Evolutionary conservation across 1,140 invertebrate genomes (phyloP).

Genomic region (Meloidogyne floridensis): DNA sequence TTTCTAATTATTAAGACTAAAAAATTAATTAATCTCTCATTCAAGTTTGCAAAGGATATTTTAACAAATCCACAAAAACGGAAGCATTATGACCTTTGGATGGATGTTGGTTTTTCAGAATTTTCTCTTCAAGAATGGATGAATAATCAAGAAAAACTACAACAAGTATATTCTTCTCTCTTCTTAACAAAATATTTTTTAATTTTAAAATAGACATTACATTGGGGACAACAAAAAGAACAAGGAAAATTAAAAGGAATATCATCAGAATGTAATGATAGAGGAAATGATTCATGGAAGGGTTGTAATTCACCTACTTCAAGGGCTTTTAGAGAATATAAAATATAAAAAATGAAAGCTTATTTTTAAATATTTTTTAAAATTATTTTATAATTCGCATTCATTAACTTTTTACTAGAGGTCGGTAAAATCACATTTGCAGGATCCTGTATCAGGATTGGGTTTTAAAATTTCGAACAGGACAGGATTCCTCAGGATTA

Average conservation of each 20-base stretch:
- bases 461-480: too few species aligned
- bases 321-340: slow-evolving; percentile 20
- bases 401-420: too few species aligned
- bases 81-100: slow-evolving; percentile 23
- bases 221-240: slow-evolving; percentile 20
- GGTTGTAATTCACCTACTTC: not conserved
- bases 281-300: not conserved
- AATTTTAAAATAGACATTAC: slow-evolving; percentile 13
- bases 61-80: slow-evolving; percentile 15
- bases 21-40: not conserved
- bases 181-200: not conserved
- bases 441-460: too few species aligned
- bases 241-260: not conserved
- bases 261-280: not conserved
- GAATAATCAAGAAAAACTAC: slow-evolving; percentile 15
- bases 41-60: slow-evolving; percentile 28
- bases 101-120: not conserved
- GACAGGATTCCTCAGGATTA: too few species aligned
- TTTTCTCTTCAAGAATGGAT: slow-evolving; percentile 27
- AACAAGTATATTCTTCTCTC: not conserved
- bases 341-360: not conserved
- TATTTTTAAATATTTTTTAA: not conserved
- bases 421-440: too few species aligned
- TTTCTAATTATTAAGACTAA: not conserved
- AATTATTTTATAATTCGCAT: not conserved